These are phyloP conservation scores for Amazona vittata DNA, from an alignment of 2,113 vertebrate species.

Conservation along the genomic window DNA sequence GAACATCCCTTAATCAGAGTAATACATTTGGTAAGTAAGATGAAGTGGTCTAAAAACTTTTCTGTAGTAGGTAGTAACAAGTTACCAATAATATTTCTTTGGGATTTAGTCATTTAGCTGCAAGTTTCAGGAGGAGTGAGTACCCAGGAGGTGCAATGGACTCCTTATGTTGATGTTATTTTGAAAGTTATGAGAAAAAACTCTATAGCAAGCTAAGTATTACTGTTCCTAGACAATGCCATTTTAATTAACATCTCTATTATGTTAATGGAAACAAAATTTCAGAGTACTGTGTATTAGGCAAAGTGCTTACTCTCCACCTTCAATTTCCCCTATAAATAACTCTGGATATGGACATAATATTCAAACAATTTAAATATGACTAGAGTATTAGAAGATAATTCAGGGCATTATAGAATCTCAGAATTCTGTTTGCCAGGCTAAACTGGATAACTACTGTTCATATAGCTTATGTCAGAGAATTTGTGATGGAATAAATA, in stretches of 20 bases:
- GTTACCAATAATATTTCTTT: neutral
- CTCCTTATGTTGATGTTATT: neutral
- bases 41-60: neutral
- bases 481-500: neutral
- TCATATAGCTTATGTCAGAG: neutral
- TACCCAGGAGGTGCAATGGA: neutral
- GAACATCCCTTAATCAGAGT: neutral
- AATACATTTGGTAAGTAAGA: neutral
- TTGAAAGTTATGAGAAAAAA: slow-evolving; percentile 7
- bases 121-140: neutral
- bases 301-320: neutral
- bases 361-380: neutral
- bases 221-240: neutral
- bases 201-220: neutral
- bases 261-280: neutral
- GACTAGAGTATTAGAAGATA: neutral
- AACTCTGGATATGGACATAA: neutral
- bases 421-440: neutral
- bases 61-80: neutral
- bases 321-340: neutral
- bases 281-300: neutral
- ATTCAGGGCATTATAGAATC: neutral
- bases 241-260: neutral
- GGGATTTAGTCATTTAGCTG: neutral
- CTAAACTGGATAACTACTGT: neutral